Evolutionary conservation across 1,140 invertebrate species (phyloP), one percentile per base, ranked within the genome.

Genomic region (Drosophila paulistorum): DNA sequence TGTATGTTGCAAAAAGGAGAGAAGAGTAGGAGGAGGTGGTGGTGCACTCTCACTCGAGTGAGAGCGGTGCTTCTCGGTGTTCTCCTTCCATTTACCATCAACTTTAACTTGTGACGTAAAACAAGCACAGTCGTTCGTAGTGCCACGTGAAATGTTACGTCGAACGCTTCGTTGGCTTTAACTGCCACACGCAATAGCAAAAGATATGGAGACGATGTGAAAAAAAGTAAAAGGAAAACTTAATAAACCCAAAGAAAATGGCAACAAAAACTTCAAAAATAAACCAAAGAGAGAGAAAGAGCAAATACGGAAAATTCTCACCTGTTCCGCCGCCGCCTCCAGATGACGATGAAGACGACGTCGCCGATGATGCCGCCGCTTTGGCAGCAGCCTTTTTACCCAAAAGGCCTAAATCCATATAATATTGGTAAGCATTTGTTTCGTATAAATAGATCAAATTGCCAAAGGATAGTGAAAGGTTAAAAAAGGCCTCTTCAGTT

Each of bases 361-460:
- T 1, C 9, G 60, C 10, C 62, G 60, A 33, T 83, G 77, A 75
- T 17, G 45, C 42, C 14, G 45, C 42, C 14, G 81, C 62, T 59
- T 74, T 91, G 39, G 83, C 83, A 37, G 83, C 85, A 6, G 80
- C 70, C 70, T 79, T 87, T 79, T 92, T 92, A 75, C 85, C 78
- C 81, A 92, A 78, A 23, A 92, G 86, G 75, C 89, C 91, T 92
- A 55, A 23, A 70, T 33, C 23, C 39, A 73, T 42, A 45, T 39
- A 10, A 45, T 60, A 9, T 69, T 54, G 30, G 79, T 65, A 23
- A 68, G 79, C 79, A 83, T 67, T 65, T 17, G 7, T 37, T 37
- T 37, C 11, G 35, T 37, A 26, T 20, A 45, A 23, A 41, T 7
- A 62, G 2, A 60, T 11, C 11, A 9, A 48, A 17, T 45, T 45